Evolutionary conservation across 2,888 invertebrate species (phyloP).

Genomic region (Danaus chrysippus): DNA sequence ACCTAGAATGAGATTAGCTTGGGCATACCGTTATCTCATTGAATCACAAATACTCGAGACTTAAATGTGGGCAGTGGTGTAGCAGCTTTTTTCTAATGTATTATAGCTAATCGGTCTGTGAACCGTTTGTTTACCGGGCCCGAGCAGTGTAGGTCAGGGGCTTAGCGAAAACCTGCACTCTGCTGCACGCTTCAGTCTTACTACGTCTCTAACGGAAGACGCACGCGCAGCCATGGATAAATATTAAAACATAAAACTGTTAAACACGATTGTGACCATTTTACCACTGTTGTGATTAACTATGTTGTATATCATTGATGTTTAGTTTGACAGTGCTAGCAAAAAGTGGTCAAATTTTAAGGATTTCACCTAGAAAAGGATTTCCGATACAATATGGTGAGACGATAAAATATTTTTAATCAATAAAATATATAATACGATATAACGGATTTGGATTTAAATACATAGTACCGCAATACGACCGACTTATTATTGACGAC

Average conservation of each 20-base stretch:
- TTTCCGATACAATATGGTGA: constrained; percentile 28
- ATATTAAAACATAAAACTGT: constrained; percentile 43
- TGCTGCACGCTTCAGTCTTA: constrained; percentile 49
- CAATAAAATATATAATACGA: not conserved
- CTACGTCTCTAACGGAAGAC: constrained; percentile 49
- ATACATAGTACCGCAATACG: not conserved
- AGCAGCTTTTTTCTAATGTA: constrained; percentile 49
- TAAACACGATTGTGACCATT: constrained; percentile 56
- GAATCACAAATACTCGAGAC: constrained; percentile 66
- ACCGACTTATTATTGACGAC: not conserved
- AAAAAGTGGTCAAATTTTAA: constrained; percentile 56
- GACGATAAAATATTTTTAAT: not conserved
- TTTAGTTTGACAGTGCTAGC: constrained; percentile 56
- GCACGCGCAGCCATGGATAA: constrained; percentile 52
- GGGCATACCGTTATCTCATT: constrained; percentile 71
- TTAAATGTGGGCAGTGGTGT: constrained; percentile 39
- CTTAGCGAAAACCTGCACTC: constrained; percentile 47
- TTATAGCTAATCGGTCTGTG: constrained; percentile 72
- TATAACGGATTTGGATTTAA: not conserved
- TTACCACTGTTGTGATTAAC: constrained; percentile 56
- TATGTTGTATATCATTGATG: constrained; percentile 60
- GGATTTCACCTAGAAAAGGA: constrained; percentile 47
- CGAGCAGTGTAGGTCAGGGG: constrained; percentile 70
- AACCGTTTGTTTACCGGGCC: constrained; percentile 76
- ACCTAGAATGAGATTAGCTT: constrained; percentile 58